These are phyloP conservation scores for Eueremaeus valkanovi DNA, from an alignment of 2,888 invertebrate genomes.

Conservation along the genomic window DNA sequence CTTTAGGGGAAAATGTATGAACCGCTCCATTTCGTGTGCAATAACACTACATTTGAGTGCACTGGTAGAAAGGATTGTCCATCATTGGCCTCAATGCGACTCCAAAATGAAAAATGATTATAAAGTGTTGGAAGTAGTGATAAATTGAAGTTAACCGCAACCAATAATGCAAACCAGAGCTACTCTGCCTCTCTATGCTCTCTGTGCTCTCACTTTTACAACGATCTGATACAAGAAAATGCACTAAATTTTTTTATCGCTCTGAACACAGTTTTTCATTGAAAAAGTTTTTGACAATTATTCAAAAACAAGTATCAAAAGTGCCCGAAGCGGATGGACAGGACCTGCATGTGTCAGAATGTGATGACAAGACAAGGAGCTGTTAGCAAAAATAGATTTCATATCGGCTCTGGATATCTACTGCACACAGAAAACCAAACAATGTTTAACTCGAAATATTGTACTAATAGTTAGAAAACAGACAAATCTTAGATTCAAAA, in stretches of 20 bases:
- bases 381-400: constrained; percentile 23
- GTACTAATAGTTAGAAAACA: background rate
- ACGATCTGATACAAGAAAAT: background rate
- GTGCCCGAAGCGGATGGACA: constrained; percentile 4
- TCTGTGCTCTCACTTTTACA: too few species aligned
- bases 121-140: constrained; percentile 27
- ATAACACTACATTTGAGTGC: background rate
- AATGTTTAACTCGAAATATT: background rate
- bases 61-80: constrained; percentile 25
- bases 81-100: constrained; percentile 7
- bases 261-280: background rate
- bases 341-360: constrained; percentile 26
- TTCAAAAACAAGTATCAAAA: background rate
- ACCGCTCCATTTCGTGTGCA: background rate
- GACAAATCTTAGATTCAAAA: constrained; percentile 16
- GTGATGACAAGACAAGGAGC: constrained; percentile 29
- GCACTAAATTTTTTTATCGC: constrained; percentile 21
- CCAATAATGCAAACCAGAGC: background rate
- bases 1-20: background rate
- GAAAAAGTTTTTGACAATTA: background rate
- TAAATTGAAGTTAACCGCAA: background rate
- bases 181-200: background rate
- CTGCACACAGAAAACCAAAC: background rate
- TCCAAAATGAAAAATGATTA: constrained; percentile 24
- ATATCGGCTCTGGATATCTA: background rate